A percentile compares a stretch with the other conserved stretches of the same genome.
phyloP scores from a whole-genome alignment of 2,797 vertebrate species.

The Vireo griseus region DNA sequence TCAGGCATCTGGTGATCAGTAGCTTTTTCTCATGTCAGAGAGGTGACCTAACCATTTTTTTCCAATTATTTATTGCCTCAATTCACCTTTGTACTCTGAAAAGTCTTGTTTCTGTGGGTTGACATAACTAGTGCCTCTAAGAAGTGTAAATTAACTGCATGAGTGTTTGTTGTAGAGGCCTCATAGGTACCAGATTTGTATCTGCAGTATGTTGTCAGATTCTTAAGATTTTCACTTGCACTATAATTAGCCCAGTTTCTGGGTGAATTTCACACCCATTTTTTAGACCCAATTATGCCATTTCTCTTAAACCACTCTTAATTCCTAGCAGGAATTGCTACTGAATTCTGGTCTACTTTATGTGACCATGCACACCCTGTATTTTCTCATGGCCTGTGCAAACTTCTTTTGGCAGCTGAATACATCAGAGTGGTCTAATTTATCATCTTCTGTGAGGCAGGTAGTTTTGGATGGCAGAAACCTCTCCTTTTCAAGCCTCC shows the following conservation, averaged over 20 bases:
- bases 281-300: background rate
- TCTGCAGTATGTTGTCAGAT: background rate
- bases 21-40: background rate
- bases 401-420: background rate
- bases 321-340: background rate
- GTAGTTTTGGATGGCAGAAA: background rate
- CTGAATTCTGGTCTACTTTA: background rate
- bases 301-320: background rate
- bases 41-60: background rate
- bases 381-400: background rate
- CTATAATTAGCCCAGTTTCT: constrained; percentile 25
- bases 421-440: background rate
- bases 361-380: background rate
- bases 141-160: background rate
- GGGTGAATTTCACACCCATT: background rate
- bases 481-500: background rate
- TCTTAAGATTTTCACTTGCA: background rate
- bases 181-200: background rate
- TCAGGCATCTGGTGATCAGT: background rate
- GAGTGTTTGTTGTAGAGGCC: background rate
- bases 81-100: background rate
- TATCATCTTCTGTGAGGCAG: background rate
- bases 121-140: background rate
- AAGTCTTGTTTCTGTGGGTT: background rate
- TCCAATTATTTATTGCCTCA: background rate